phyloP scores from a whole-genome alignment of 2,797 vertebrate species.

The Mastacembelus armatus region DNA sequence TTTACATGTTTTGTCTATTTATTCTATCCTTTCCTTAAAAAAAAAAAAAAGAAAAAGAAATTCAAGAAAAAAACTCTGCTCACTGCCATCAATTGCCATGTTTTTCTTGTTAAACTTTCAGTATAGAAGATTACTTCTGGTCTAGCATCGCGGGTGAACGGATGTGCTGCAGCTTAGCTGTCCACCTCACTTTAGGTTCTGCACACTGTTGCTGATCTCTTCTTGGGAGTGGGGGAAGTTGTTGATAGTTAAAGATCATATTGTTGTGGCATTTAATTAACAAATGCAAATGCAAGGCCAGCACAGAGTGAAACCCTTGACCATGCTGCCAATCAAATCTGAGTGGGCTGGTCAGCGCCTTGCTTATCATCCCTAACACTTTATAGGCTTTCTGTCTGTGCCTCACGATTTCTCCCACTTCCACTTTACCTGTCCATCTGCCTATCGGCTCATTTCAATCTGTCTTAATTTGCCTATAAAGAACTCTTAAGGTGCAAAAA shows the following conservation, averaged over 20 bases:
- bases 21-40: not conserved
- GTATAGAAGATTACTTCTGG: constrained; percentile 51
- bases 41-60: too few relatives aligned
- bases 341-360: constrained; percentile 58
- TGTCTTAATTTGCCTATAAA: constrained; percentile 73
- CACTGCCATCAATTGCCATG: constrained; percentile 53
- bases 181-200: constrained; percentile 72
- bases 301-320: constrained; percentile 76
- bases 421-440: constrained; percentile 32
- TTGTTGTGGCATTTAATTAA: constrained; percentile 87
- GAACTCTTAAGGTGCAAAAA: constrained; percentile 74
- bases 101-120: constrained; percentile 65
- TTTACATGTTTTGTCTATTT: constrained; percentile 22
- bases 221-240: constrained; percentile 49
- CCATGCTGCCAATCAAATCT: constrained; percentile 77
- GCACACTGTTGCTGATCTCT: constrained; percentile 25
- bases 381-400: constrained; percentile 55
- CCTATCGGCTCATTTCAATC: constrained; percentile 54
- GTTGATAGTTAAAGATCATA: constrained; percentile 83
- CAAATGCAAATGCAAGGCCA: constrained; percentile 84
- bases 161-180: constrained; percentile 58
- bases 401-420: constrained; percentile 20
- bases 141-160: constrained; percentile 46
- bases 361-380: constrained; percentile 46
- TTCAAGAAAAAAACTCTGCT: constrained; percentile 41